Base-by-base conservation (phyloP, 2,113 vertebrate species). In the Cryptotis parvus region DNA sequence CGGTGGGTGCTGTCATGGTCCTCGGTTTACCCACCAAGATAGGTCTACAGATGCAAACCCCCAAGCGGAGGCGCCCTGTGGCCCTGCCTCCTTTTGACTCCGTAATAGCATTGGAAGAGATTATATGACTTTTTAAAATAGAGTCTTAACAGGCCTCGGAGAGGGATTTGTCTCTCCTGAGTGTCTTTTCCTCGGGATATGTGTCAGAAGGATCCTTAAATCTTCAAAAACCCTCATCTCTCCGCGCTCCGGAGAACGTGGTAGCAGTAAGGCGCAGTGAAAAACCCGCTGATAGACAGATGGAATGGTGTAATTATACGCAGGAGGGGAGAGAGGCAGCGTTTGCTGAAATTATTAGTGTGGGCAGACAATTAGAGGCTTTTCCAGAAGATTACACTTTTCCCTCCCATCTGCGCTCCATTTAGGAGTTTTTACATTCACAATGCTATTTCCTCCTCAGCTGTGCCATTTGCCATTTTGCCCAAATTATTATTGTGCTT, bases 281-380 rank as follows among this genome's bases (percentile, higher is more conserved):
- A 94, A 97, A 97, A 97, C 96, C 98, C 96, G 96, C 98, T 98
- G 98, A 99, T 96, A 98, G 99, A 98, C 98, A 98, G 98, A 97
- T 98, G 97, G 98, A 98, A 98, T 96, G 93, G 97, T 97, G 97
- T 98, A 98, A 99, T 99, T 98, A 98, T 90, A 97, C 94, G 93
- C 96, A 94, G 95, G 96, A 97, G 98, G 98, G 97, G 98, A 96
- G 97, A 97, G 95, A 83, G 91, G 93, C 97, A 94, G 94, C 94
- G 84, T 90, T 97, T 66, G 16, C 98, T 95, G 96, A 94, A 98
- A 98, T 98, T 97, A 98, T 97, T 97, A 96, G 97, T 98, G 98
- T 98, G 98, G 98, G 98, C 97, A 98, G 98, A 97, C 98, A 98
- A 98, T 98, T 98, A 98, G 97, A 98, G 97, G 97, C 97, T 98